Conservation (phyloP, 2,888 invertebrate species). For the Beris morrisii region DNA sequence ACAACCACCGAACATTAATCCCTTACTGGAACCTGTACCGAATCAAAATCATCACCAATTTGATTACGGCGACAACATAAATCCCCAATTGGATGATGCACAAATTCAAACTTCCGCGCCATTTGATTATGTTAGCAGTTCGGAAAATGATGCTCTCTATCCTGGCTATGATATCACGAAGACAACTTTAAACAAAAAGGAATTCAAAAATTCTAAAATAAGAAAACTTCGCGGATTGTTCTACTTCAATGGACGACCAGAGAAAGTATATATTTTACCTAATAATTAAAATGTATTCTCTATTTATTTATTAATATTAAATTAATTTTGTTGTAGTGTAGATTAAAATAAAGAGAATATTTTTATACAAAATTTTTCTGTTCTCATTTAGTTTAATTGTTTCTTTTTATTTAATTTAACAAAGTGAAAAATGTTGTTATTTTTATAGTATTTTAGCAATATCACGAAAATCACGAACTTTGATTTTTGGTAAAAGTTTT, state of each 20-base stretch:
- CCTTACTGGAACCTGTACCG: neutral
- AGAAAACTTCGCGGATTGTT: constrained; percentile 17
- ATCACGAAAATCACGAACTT: too few relatives aligned
- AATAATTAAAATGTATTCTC: constrained; percentile 2
- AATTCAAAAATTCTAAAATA: constrained; percentile 23
- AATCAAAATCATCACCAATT: neutral
- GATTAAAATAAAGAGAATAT: neutral
- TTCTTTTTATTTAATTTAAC: neutral
- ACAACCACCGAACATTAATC: constrained; percentile 62
- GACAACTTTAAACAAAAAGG: constrained; percentile 6
- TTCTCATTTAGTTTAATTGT: too few relatives aligned
- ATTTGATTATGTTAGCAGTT: constrained; percentile 5
- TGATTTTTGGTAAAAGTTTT: too few relatives aligned
- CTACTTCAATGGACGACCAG: constrained; percentile 30
- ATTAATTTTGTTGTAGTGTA: neutral
- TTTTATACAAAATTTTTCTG: too few relatives aligned
- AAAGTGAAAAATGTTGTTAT: too few relatives aligned
- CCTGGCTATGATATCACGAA: constrained; percentile 7
- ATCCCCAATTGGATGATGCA: neutral
- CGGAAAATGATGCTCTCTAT: constrained; percentile 7
- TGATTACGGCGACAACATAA: constrained; percentile 3
- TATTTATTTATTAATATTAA: constrained; percentile 4
- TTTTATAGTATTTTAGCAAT: too few relatives aligned
- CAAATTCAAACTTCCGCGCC: neutral
- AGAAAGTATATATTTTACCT: constrained; percentile 13